Percentiles rank a stretch among this genome's conserved stretches.
Conservation (phyloP, 2,888 invertebrate species). For the Sussaba pulchella region DNA sequence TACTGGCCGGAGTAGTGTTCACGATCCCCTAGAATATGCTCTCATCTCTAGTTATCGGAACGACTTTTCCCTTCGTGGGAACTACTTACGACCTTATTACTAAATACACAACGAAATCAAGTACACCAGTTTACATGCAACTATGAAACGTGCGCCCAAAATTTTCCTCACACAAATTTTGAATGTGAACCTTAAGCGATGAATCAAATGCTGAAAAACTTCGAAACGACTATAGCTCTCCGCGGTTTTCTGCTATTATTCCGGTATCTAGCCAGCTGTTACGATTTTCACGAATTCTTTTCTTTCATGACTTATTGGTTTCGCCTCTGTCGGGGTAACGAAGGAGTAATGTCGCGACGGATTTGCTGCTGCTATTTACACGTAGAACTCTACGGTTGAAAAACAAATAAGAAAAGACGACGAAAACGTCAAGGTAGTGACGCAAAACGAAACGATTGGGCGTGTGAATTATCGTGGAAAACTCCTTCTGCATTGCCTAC, state of each 20-base stretch:
- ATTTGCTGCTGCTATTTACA: constrained; percentile 51
- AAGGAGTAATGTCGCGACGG: constrained; percentile 35
- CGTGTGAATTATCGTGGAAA: constrained; percentile 50
- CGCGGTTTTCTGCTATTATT: constrained; percentile 4
- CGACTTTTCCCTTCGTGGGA: constrained; percentile 61
- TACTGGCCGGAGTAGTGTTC: constrained; percentile 40
- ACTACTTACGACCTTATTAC: not conserved
- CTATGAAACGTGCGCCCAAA: constrained; percentile 26
- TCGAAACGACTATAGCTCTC: not conserved
- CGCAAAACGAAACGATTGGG: constrained; percentile 22
- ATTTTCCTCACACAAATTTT: too few species aligned
- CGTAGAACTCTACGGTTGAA: constrained; percentile 36
- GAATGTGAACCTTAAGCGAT: too few species aligned
- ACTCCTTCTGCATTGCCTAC: constrained; percentile 55
- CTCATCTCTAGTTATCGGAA: constrained; percentile 38
- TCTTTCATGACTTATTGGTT: not conserved
- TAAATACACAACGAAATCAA: not conserved
- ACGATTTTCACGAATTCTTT: constrained; percentile 11
- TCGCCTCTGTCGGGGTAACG: not conserved
- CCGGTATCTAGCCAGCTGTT: constrained; percentile 41
- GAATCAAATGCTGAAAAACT: too few species aligned
- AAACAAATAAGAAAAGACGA: constrained; percentile 8
- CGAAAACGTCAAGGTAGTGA: constrained; percentile 6
- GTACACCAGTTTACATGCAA: constrained; percentile 37
- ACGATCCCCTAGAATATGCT: constrained; percentile 35